Evolutionary conservation across 2,797 vertebrate genomes (phyloP).

Genomic region (Octomys mimax): DNA sequence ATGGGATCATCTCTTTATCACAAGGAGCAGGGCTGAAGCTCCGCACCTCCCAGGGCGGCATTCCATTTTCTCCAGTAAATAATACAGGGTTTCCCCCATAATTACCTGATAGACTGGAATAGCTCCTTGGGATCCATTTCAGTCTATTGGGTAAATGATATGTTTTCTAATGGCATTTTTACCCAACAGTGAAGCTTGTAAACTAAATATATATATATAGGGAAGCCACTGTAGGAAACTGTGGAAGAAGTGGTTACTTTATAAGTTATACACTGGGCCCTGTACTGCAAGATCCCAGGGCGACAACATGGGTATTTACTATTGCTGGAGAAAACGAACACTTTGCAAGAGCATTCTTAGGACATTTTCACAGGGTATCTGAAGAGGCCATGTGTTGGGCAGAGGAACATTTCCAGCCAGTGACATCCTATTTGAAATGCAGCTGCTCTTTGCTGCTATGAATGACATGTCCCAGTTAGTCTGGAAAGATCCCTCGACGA

Average conservation of each 20-base stretch:
- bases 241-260: slow-evolving; percentile 84
- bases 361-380: slow-evolving; percentile 85
- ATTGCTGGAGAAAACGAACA: slow-evolving; percentile 85
- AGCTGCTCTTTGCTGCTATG: slow-evolving; percentile 86
- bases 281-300: slow-evolving; percentile 82
- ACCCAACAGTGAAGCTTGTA: slow-evolving; percentile 82
- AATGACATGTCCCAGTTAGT: slow-evolving; percentile 86
- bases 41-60: background rate
- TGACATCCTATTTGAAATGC: slow-evolving; percentile 85
- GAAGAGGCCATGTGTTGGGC: slow-evolving; percentile 85
- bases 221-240: slow-evolving; percentile 81
- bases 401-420: slow-evolving; percentile 83
- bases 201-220: slow-evolving; percentile 85
- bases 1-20: slow-evolving; percentile 69
- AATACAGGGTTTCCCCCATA: slow-evolving; percentile 72
- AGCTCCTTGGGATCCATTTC: slow-evolving; percentile 80
- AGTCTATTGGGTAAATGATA: slow-evolving; percentile 78
- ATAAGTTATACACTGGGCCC: slow-evolving; percentile 82
- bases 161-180: slow-evolving; percentile 86
- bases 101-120: slow-evolving; percentile 79
- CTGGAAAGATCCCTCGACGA: slow-evolving; percentile 81
- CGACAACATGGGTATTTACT: slow-evolving; percentile 84
- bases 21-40: background rate
- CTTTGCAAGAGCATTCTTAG: slow-evolving; percentile 83
- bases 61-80: slow-evolving; percentile 81